These are phyloP conservation scores for Phalacrocorax brasilianus DNA, from an alignment of 2,113 vertebrate genomes.

Conservation along the genomic window DNA sequence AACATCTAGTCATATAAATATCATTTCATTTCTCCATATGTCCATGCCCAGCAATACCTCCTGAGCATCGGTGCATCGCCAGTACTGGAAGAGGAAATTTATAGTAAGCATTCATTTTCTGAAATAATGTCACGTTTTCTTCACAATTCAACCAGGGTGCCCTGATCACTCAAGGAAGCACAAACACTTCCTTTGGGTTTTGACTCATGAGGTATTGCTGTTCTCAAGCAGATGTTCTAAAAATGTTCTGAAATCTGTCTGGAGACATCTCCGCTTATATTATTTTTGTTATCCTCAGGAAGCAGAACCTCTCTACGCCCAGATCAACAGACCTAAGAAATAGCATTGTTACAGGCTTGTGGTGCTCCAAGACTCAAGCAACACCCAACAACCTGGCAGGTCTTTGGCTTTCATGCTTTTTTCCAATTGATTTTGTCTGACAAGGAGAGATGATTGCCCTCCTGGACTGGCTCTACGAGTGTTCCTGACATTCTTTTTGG, in stretches of 20 bases:
- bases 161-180: neutral
- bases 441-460: conserved; percentile 61
- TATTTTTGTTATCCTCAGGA: conserved; percentile 77
- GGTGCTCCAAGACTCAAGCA: conserved; percentile 72
- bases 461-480: conserved; percentile 62
- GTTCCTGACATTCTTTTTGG: conserved; percentile 56
- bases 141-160: neutral
- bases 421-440: conserved; percentile 66
- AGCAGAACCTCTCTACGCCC: conserved; percentile 93
- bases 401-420: conserved; percentile 68
- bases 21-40: neutral
- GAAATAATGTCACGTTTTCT: neutral
- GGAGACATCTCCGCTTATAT: conserved; percentile 51
- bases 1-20: neutral
- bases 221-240: neutral
- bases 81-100: neutral
- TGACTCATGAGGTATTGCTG: neutral
- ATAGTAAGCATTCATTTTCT: neutral
- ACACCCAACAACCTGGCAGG: conserved; percentile 65
- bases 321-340: conserved; percentile 97
- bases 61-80: neutral
- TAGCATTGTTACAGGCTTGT: conserved; percentile 72
- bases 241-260: conserved; percentile 15
- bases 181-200: conserved; percentile 1
- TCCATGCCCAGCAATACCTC: neutral